Evolutionary conservation across 2,113 vertebrate genomes (phyloP).

Genomic region (Apodemus sylvaticus): DNA sequence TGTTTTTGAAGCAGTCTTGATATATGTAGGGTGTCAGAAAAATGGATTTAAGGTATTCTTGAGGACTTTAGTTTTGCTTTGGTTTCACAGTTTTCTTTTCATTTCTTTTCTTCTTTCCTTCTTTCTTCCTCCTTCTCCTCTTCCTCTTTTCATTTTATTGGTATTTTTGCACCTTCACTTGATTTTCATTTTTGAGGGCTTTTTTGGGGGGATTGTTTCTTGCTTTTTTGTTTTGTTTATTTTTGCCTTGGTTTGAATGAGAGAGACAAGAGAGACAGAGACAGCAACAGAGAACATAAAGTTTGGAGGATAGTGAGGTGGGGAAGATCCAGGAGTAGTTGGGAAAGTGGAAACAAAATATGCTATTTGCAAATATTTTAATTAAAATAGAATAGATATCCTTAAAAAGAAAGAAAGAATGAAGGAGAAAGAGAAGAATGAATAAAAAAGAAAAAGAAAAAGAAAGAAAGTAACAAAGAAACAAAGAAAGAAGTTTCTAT

Average conservation of each 20-base stretch:
- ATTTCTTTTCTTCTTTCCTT: no score
- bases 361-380: background rate
- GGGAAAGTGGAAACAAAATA: background rate
- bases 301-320: background rate
- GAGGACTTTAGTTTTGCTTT: background rate
- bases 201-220: background rate
- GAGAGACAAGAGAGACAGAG: background rate
- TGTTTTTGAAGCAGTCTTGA: background rate
- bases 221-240: background rate
- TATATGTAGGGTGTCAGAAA: background rate
- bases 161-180: background rate
- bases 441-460: no score
- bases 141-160: background rate
- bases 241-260: background rate
- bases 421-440: background rate
- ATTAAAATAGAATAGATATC: background rate
- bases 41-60: background rate
- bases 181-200: background rate
- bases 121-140: no score
- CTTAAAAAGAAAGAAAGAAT: background rate
- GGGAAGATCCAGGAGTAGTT: background rate
- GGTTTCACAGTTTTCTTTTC: background rate
- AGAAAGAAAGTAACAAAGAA: no score
- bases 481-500: no score
- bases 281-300: background rate